Evolutionary conservation across 2,113 vertebrate species (phyloP), one percentile per base, ranked within the genome.

Genomic region (Carollia perspicillata): DNA sequence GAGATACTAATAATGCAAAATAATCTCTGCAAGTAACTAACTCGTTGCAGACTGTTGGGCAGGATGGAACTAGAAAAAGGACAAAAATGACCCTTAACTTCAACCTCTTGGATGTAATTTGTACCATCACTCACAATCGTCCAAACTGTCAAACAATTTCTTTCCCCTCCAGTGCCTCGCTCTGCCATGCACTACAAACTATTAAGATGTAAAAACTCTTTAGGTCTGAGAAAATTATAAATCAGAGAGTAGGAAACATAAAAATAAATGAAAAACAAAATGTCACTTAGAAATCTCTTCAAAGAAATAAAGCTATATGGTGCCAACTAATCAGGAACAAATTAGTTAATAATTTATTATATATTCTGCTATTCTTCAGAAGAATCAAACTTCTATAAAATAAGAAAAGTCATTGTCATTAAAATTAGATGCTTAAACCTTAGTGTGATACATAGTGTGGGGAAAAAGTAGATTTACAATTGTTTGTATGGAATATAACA

Each of bases 191-290:
- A 47, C 35, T 13, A 77, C 20, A 90, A 65, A 30, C 53, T 80
- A 49, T 71, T 81, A 78, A 79, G 8, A 79, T 68, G 35, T 42
- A 88, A 90, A 92, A 97, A 55, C 18, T 81, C 18, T 49, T 90
- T 17, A 72, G n/a, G 18, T 4, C 26, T 85, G 55, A 89, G 9
- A 66, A 97, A 93, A 33, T 78, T 83, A 79, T 65, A 90, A 87
- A 90, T 85, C 47, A 92, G 55, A 83, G 49, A 90, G 60, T 17
- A 30, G 20, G 11, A 92, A 14, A 81, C 66, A 89, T 16, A 63
- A 95, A 97, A 96, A 75, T 69, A 74, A 96, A 89, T 81, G 13
- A 65, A 93, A 96, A 92, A 40, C 44, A 90, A 97, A 95, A 63
- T 60, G 30, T 35, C 22, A 65, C 53, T 72, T 95, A 26, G 44